Evolutionary conservation across 2,113 vertebrate genomes (phyloP).

Genomic region (Brienomyrus brachyistius): DNA sequence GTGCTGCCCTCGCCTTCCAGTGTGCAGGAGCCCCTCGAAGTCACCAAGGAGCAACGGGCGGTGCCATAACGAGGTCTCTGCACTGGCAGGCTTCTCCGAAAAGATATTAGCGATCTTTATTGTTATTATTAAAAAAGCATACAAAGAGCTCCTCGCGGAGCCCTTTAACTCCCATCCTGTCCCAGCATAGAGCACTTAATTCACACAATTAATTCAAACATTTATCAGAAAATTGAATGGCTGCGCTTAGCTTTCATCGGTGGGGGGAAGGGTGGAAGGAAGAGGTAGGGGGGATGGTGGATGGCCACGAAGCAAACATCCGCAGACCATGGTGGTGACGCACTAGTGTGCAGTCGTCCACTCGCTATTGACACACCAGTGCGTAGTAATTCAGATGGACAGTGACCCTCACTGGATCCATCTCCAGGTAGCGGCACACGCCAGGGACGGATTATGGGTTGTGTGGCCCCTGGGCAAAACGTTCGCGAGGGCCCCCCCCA

Average conservation of each 20-base stretch:
- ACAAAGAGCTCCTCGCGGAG: neutral
- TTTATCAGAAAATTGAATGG: constrained; percentile 3
- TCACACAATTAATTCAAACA: neutral
- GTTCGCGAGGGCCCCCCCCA: too few relatives aligned
- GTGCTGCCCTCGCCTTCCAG: neutral
- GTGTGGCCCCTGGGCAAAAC: too few relatives aligned
- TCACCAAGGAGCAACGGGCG: neutral
- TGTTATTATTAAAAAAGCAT: neutral
- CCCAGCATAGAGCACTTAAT: neutral
- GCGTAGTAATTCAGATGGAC: neutral
- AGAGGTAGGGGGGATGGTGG: neutral
- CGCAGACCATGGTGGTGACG: neutral
- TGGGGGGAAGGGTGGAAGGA: too few relatives aligned
- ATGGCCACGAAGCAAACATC: neutral
- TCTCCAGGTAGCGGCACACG: neutral
- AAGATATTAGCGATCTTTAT: neutral
- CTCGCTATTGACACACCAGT: neutral
- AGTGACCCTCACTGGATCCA: neutral
- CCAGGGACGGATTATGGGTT: too few relatives aligned
- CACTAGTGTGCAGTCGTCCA: neutral
- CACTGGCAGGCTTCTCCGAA: neutral
- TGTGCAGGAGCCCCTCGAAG: neutral
- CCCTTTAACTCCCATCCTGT: neutral
- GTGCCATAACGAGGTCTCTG: neutral
- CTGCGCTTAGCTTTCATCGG: neutral